A percentile compares a stretch with the other conserved stretches of the same genome.
phyloP scores from a whole-genome alignment of 2,113 vertebrate species.

The Genyomyrus donnyi region DNA sequence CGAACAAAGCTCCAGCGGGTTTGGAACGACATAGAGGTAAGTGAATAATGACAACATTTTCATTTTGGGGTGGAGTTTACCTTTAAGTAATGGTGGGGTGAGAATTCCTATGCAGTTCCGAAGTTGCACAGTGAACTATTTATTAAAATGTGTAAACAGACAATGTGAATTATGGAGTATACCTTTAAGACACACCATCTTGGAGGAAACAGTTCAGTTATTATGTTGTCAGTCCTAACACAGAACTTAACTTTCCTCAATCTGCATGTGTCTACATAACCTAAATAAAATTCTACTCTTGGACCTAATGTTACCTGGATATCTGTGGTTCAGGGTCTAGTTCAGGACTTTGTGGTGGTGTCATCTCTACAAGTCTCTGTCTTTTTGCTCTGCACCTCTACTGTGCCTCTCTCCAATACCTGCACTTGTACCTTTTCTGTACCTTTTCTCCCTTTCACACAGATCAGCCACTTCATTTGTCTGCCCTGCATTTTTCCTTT shows the following conservation, averaged over 20 bases:
- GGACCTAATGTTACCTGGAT: not conserved
- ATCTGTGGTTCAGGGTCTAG: not conserved
- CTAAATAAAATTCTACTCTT: not conserved
- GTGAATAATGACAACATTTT: no score
- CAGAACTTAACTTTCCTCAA: not conserved
- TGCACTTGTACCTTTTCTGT: slow-evolving; percentile 12
- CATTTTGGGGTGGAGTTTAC: no score
- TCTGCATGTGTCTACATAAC: not conserved
- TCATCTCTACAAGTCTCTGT: not conserved
- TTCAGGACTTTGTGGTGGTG: slow-evolving; percentile 2
- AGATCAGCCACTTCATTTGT: not conserved
- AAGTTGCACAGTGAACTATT: no score
- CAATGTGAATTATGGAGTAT: no score
- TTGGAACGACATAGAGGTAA: no score
- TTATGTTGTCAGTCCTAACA: no score
- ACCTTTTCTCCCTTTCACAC: slow-evolving; percentile 12
- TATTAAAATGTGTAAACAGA: no score
- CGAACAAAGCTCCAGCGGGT: no score
- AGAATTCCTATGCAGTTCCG: no score
- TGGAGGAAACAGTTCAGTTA: no score
- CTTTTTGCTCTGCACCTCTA: slow-evolving; percentile 6
- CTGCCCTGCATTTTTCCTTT: slow-evolving; percentile 6
- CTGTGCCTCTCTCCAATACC: slow-evolving; percentile 8
- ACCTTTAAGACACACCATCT: no score
- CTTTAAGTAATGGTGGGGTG: no score